A percentile compares a stretch with the other conserved stretches of the same genome.
Conservation (phyloP, 1,140 invertebrate genomes). For the Acromyrmex charruanus region DNA sequence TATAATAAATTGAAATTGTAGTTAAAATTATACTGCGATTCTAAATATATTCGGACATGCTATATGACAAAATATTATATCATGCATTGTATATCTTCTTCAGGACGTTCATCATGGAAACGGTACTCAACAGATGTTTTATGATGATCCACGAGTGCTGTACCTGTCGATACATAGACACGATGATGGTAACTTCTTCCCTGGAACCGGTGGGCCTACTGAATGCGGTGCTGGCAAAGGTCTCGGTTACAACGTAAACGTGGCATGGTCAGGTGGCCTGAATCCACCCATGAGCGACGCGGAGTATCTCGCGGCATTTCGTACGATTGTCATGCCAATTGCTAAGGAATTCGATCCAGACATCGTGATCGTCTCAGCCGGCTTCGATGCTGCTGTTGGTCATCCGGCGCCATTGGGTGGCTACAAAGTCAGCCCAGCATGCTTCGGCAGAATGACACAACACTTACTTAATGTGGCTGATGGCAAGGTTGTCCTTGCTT, state of each 20-base stretch:
- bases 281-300: slow-evolving; percentile 98
- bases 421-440: slow-evolving; percentile 96
- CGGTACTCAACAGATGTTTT: slow-evolving; percentile 99
- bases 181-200: slow-evolving; percentile 99
- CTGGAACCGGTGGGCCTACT: slow-evolving; percentile 96
- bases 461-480: slow-evolving; percentile 96
- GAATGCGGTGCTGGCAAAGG: slow-evolving; percentile 97
- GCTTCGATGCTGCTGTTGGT: slow-evolving; percentile 98
- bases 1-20: neutral
- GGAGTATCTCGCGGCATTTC: slow-evolving; percentile 99
- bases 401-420: slow-evolving; percentile 98
- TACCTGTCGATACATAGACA: slow-evolving; percentile 99
- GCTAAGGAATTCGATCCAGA: slow-evolving; percentile 97
- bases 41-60: neutral
- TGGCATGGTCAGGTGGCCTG: slow-evolving; percentile 97
- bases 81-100: slow-evolving; percentile 62
- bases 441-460: slow-evolving; percentile 98
- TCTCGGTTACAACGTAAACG: slow-evolving; percentile 98
- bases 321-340: slow-evolving; percentile 96
- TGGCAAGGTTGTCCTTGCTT: slow-evolving; percentile 94
- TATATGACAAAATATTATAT: neutral
- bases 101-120: slow-evolving; percentile 99
- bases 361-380: slow-evolving; percentile 98
- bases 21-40: neutral
- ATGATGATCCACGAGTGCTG: slow-evolving; percentile 97